phyloP scores from a whole-genome alignment of 2,113 vertebrate species.

The Vicugna pacos region DNA sequence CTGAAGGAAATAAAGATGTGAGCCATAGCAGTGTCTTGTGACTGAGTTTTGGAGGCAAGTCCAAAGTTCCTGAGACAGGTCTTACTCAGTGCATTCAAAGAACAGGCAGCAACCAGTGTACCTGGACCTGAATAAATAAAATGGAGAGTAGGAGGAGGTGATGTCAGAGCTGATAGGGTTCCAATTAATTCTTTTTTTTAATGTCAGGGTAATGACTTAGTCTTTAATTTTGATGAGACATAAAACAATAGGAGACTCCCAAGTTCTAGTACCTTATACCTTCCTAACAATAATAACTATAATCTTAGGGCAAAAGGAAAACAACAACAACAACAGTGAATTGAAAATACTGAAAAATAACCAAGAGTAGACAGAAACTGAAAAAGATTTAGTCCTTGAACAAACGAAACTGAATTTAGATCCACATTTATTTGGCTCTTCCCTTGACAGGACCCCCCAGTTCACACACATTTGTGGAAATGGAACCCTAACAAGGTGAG shows the following conservation, averaged over 20 bases:
- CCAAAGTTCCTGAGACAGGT: neutral
- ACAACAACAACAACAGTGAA: neutral
- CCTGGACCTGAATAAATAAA: neutral
- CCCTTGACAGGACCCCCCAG: neutral
- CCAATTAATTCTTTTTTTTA: neutral
- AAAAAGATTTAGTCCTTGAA: neutral
- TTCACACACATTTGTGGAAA: neutral
- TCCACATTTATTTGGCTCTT: neutral
- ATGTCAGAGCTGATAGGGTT: neutral
- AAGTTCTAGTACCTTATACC: neutral
- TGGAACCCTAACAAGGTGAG: neutral
- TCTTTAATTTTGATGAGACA: neutral
- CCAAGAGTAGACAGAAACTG: neutral
- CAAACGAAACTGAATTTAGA: neutral
- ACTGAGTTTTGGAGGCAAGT: neutral
- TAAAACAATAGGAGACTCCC: neutral
- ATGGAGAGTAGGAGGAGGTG: neutral
- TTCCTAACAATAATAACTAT: neutral
- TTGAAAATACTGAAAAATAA: neutral
- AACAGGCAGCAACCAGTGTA: neutral
- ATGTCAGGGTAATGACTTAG: neutral
- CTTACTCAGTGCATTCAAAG: neutral
- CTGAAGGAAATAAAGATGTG: neutral
- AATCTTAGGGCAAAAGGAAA: neutral
- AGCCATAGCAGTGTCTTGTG: neutral